These are phyloP conservation scores for Brachionus manjavacas DNA, from an alignment of 1,140 invertebrate species.

Conservation along the genomic window DNA sequence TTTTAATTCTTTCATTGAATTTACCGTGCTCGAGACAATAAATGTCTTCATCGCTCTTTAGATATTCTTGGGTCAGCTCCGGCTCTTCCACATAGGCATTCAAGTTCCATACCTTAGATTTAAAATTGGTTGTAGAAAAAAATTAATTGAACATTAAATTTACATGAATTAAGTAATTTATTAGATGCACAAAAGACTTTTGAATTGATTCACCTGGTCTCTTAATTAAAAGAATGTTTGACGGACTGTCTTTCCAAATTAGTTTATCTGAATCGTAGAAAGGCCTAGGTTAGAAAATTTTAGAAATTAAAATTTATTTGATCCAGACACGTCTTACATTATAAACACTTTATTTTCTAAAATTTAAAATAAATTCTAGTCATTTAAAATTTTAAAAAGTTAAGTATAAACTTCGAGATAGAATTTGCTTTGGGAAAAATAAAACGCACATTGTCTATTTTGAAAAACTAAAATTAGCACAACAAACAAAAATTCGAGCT, in stretches of 20 bases:
- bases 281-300: not conserved
- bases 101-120: not conserved
- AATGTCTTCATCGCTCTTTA: not conserved
- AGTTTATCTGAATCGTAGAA: not conserved
- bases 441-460: slow-evolving; percentile 55
- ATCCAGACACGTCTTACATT: not conserved
- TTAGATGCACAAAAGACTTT: not conserved
- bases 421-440: not conserved
- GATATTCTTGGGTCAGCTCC: not conserved
- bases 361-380: not conserved
- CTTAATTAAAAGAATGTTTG: not conserved
- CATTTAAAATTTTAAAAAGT: not conserved
- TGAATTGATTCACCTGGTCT: not conserved
- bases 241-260: not conserved
- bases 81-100: not conserved
- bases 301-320: not conserved
- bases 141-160: not conserved
- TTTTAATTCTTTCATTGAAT: not conserved
- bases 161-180: not conserved
- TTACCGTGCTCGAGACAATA: not conserved
- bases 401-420: not conserved
- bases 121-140: not conserved
- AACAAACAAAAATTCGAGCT: not conserved
- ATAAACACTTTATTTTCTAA: not conserved
- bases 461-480: slow-evolving; percentile 41